Evolutionary conservation across 2,797 vertebrate species (phyloP).

Genomic region (Oreortyx pictus): DNA sequence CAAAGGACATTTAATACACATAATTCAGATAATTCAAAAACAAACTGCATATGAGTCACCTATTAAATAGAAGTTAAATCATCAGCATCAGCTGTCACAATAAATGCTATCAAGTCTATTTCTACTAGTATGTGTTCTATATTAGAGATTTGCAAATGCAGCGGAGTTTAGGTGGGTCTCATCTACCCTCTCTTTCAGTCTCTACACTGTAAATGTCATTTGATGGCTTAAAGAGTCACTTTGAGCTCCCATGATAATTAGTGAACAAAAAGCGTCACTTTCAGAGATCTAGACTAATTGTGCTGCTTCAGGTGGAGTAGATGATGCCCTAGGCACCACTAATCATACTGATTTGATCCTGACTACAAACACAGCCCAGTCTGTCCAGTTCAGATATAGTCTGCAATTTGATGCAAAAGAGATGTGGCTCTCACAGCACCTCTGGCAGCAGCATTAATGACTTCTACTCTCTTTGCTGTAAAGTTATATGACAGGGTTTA

Average conservation of each 20-base stretch:
- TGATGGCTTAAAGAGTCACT: background rate
- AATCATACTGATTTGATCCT: background rate
- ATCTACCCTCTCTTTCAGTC: background rate
- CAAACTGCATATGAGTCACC: background rate
- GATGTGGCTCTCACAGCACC: background rate
- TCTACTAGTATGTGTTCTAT: background rate
- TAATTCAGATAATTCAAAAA: conserved; percentile 14
- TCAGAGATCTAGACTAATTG: background rate
- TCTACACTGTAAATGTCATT: background rate
- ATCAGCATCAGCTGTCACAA: conserved; percentile 5
- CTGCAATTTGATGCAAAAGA: background rate
- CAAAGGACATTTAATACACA: background rate
- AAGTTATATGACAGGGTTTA: background rate
- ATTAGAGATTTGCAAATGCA: background rate
- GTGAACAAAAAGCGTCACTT: background rate
- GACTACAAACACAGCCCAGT: background rate
- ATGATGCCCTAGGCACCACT: background rate
- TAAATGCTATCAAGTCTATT: conserved; percentile 5
- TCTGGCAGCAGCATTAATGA: background rate
- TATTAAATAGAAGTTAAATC: conserved; percentile 4
- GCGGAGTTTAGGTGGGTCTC: background rate
- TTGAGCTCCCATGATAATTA: background rate
- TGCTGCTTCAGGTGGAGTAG: background rate
- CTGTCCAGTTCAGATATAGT: background rate
- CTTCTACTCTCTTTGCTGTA: background rate